Percentiles rank a stretch among this genome's conserved stretches.
phyloP scores from a whole-genome alignment of 2,888 invertebrate genomes.

The Tenodera sinensis region DNA sequence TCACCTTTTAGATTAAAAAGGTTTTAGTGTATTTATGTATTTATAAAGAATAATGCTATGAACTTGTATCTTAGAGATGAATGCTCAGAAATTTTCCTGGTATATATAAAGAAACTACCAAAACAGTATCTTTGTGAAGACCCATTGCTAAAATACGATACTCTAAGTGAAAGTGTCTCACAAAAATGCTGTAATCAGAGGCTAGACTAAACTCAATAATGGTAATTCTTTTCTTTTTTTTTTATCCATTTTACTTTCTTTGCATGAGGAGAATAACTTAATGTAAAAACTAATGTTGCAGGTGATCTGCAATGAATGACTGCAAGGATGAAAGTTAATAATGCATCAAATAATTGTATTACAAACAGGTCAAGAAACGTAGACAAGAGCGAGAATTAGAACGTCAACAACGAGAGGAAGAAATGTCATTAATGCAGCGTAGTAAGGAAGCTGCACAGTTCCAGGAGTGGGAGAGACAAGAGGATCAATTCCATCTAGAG shows the following conservation, averaged over 20 bases:
- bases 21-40: too few species aligned
- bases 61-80: too few species aligned
- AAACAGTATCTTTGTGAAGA: too few species aligned
- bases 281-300: neutral
- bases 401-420: constrained; percentile 75
- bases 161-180: too few species aligned
- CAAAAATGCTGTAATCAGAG: too few species aligned
- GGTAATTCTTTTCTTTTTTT: neutral
- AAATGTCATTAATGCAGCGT: constrained; percentile 78
- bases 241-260: neutral
- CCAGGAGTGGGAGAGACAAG: constrained; percentile 92
- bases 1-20: too few species aligned
- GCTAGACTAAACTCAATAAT: too few species aligned
- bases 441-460: constrained; percentile 87
- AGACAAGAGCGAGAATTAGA: constrained; percentile 85
- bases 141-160: too few species aligned
- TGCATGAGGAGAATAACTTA: neutral
- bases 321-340: neutral
- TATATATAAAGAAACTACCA: too few species aligned
- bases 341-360: neutral
- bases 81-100: too few species aligned
- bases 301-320: neutral
- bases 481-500: constrained; percentile 95
- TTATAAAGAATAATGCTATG: too few species aligned
- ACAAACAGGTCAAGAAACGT: constrained; percentile 73